Evolutionary conservation across 1,140 invertebrate genomes (phyloP).

Genomic region (Aphelenchoides fujianensis): DNA sequence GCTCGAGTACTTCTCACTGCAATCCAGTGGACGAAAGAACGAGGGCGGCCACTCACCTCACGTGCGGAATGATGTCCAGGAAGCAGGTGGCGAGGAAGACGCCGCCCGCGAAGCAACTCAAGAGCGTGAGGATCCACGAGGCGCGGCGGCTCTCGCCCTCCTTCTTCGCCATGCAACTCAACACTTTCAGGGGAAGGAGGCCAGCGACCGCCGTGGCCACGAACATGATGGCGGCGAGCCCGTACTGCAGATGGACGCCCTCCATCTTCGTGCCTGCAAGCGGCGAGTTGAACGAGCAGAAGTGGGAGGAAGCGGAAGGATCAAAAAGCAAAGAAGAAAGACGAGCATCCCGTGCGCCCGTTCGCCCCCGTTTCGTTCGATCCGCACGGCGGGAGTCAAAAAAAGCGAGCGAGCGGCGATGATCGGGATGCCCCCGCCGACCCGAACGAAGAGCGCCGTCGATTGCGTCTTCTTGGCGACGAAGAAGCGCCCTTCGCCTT

Average conservation of each 20-base stretch:
- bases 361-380: background rate
- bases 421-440: background rate
- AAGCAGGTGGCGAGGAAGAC: slow-evolving; percentile 78
- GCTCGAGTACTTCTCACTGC: slow-evolving; percentile 46
- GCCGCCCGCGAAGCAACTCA: slow-evolving; percentile 80
- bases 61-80: slow-evolving; percentile 80
- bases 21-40: too few relatives aligned
- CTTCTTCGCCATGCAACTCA: slow-evolving; percentile 30
- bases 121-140: slow-evolving; percentile 62
- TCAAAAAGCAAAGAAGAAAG: slow-evolving; percentile 17
- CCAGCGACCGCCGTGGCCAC: slow-evolving; percentile 51
- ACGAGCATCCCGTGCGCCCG: too few relatives aligned
- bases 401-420: too few relatives aligned
- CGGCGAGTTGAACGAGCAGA: too few relatives aligned
- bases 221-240: slow-evolving; percentile 52
- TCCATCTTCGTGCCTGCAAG: slow-evolving; percentile 38
- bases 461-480: background rate
- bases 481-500: background rate
- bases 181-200: slow-evolving; percentile 46
- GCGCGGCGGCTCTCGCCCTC: slow-evolving; percentile 28
- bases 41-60: slow-evolving; percentile 67
- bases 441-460: background rate
- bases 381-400: background rate
- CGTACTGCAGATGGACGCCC: slow-evolving; percentile 39
- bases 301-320: too few relatives aligned